These are phyloP conservation scores for Phymorhynchus buccinoides DNA, from an alignment of 1,140 invertebrate genomes.

Conservation along the genomic window DNA sequence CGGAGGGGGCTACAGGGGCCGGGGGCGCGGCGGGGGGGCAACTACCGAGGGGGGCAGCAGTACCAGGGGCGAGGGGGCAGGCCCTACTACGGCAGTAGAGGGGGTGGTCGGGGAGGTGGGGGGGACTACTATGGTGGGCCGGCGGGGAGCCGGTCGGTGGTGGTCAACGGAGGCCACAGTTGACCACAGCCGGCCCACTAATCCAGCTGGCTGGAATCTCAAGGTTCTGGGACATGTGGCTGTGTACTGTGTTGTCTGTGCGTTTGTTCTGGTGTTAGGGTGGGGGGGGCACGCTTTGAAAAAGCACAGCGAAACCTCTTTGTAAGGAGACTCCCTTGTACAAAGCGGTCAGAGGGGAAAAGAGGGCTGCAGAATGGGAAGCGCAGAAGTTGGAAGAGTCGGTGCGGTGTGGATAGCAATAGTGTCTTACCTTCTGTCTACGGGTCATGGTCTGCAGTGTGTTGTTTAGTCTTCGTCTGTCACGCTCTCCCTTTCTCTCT, in stretches of 20 bases:
- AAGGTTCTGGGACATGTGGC: not conserved
- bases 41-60: constrained; percentile 25
- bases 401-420: not conserved
- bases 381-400: not conserved
- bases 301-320: not conserved
- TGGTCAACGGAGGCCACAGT: constrained; percentile 6
- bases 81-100: constrained; percentile 17
- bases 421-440: constrained; percentile 5
- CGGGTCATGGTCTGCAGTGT: constrained; percentile 3
- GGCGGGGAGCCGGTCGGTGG: constrained; percentile 28
- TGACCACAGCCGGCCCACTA: not conserved
- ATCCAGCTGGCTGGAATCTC: not conserved
- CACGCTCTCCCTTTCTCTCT: not conserved
- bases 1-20: not conserved
- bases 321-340: too few relatives aligned
- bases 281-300: not conserved
- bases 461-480: not conserved
- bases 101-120: constrained; percentile 39
- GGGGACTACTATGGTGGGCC: constrained; percentile 26
- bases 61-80: constrained; percentile 25
- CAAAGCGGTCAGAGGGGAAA: too few relatives aligned
- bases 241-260: not conserved
- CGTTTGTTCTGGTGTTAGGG: not conserved
- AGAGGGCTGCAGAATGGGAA: not conserved
- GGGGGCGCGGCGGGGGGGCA: constrained; percentile 1